A percentile compares a stretch with the other conserved stretches of the same genome.
phyloP scores from a whole-genome alignment of 2,113 vertebrate species.

The Crotalus helleri region DNA sequence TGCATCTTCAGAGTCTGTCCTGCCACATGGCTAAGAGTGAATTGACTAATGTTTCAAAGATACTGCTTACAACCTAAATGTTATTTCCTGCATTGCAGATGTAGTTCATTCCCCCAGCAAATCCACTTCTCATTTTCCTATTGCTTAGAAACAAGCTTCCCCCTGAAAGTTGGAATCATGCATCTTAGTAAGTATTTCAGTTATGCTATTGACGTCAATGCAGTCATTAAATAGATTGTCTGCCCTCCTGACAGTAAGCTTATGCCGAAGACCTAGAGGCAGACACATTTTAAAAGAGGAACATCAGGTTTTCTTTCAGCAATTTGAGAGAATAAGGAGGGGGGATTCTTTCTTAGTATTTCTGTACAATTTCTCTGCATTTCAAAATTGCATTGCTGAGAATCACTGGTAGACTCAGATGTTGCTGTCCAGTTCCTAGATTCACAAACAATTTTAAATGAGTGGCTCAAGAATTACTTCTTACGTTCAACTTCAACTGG shows the following conservation, averaged over 20 bases:
- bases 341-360: slow-evolving; percentile 61
- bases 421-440: slow-evolving; percentile 22
- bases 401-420: neutral
- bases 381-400: slow-evolving; percentile 41
- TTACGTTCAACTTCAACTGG: slow-evolving; percentile 39
- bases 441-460: slow-evolving; percentile 52
- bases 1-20: neutral
- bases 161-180: slow-evolving; percentile 82
- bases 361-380: slow-evolving; percentile 51
- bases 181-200: slow-evolving; percentile 97
- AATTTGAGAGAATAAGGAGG: slow-evolving; percentile 59
- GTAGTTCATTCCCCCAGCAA: slow-evolving; percentile 62
- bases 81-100: neutral
- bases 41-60: rapidly evolving
- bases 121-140: slow-evolving; percentile 78
- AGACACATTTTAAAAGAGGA: slow-evolving; percentile 76
- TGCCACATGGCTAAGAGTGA: rapidly evolving
- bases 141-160: slow-evolving; percentile 69
- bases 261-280: slow-evolving; percentile 87
- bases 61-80: rapidly evolving
- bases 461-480: slow-evolving; percentile 41
- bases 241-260: slow-evolving; percentile 82
- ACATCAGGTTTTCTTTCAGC: slow-evolving; percentile 79
- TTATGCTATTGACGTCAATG: slow-evolving; percentile 99
- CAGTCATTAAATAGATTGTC: slow-evolving; percentile 92